Percentiles rank a stretch among this genome's conserved stretches.
phyloP scores from a whole-genome alignment of 2,888 invertebrate genomes.

The Rhagophthalmus giganteus region DNA sequence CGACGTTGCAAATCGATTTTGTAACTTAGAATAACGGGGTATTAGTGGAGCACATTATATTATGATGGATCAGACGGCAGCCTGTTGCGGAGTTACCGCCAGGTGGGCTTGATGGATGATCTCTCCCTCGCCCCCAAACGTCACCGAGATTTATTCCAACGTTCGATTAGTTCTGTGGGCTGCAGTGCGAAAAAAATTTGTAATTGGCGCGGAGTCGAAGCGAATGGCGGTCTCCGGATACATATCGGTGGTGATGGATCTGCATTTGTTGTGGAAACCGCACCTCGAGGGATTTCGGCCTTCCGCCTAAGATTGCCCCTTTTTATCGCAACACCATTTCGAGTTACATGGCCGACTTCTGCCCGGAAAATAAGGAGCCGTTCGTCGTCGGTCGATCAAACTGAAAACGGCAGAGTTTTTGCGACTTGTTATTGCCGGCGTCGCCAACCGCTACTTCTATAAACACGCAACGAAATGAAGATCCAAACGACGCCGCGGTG shows the following conservation, averaged over 20 bases:
- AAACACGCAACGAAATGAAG: conserved; percentile 26
- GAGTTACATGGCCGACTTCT: conserved; percentile 20
- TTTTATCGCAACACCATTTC: conserved; percentile 20
- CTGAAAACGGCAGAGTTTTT: background rate
- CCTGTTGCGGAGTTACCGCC: conserved; percentile 32
- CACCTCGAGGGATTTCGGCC: conserved; percentile 16
- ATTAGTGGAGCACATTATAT: conserved; percentile 30
- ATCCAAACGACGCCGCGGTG: conserved; percentile 14
- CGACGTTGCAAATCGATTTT: conserved; percentile 23
- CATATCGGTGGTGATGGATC: conserved; percentile 38
- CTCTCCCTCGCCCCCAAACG: conserved; percentile 26
- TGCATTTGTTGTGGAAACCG: conserved; percentile 29
- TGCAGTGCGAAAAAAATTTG: conserved; percentile 38
- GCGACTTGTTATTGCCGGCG: too few species aligned
- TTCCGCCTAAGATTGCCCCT: conserved; percentile 17
- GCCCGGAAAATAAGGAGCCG: conserved; percentile 20
- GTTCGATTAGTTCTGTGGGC: conserved; percentile 41
- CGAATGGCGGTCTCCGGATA: conserved; percentile 37
- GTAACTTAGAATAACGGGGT: conserved; percentile 20
- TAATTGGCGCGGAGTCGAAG: conserved; percentile 38
- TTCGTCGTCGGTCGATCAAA: conserved; percentile 10
- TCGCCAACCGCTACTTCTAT: too few species aligned
- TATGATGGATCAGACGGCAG: conserved; percentile 36
- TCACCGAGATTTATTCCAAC: conserved; percentile 38
- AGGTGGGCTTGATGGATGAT: conserved; percentile 35